phyloP scores from a whole-genome alignment of 2,888 invertebrate species.

The Papilio demoleus region DNA sequence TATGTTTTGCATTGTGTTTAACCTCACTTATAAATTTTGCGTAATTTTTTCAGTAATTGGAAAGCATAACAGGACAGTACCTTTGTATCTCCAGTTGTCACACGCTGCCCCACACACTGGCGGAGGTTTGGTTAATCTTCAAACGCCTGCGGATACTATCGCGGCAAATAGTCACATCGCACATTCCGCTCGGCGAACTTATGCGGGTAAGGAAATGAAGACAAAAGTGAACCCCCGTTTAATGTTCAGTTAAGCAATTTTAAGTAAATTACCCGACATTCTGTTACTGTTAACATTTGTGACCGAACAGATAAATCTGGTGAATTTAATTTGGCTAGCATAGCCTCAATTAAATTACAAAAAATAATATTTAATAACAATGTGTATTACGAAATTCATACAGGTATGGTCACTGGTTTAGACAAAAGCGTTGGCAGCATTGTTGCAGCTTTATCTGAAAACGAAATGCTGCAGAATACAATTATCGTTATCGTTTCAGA shows the following conservation, averaged over 20 bases:
- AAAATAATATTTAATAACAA: constrained; percentile 19
- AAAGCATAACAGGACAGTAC: constrained; percentile 79
- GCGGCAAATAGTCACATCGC: constrained; percentile 86
- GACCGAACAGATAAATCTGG: neutral
- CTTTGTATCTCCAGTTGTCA: constrained; percentile 90
- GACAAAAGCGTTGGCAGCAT: constrained; percentile 91
- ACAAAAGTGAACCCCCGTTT: neutral
- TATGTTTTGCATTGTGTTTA: no score
- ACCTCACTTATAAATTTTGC: no score
- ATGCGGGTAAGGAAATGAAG: constrained; percentile 83
- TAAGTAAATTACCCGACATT: neutral
- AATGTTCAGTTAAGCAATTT: constrained; percentile 5
- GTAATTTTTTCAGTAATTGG: constrained; percentile 78
- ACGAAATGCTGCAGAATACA: constrained; percentile 88
- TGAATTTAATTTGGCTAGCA: neutral
- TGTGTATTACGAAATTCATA: constrained; percentile 47
- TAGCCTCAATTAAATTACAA: neutral
- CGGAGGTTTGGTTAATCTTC: constrained; percentile 86
- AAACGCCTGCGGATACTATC: constrained; percentile 86
- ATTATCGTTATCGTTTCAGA: constrained; percentile 92
- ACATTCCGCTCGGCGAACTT: constrained; percentile 86
- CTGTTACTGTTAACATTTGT: neutral
- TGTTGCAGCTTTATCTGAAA: constrained; percentile 85
- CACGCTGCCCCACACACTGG: constrained; percentile 91
- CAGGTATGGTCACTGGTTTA: constrained; percentile 86